Evolutionary conservation across 2,888 invertebrate species (phyloP), one percentile per base, ranked within the genome.

Genomic region (Leptopilina syphax): DNA sequence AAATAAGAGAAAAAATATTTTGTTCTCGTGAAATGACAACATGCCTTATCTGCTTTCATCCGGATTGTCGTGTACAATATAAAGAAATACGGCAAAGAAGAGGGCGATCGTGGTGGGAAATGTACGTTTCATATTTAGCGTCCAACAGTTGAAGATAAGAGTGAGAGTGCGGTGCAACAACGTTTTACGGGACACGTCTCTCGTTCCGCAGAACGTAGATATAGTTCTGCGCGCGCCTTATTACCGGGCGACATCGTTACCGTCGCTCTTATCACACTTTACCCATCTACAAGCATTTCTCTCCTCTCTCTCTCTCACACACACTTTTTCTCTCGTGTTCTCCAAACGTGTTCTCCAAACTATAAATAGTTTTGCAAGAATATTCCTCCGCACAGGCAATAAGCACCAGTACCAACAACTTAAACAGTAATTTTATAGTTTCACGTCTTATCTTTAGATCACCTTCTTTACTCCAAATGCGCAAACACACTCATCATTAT

Each of bases 291-390:
- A 65, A 34, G 12, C 50, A 34, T 34, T 4, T 34, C 34, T 34
- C 34, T 34, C 34, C 34, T 34, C 34, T 34, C 34, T 34, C 34
- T 34, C 34, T 34, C 3, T 34, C 4, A 3, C 34, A 3, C 34
- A 0, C 18, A 18, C 0, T 18, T 18, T 18, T 18, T 18, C 50
- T 12, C 10, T 47, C 24, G 76, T 67, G 76, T 0, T 18, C 18
- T 18, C 18, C 18, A 18, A 18, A 18, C 79, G 79, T 79, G 76
- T 67, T 12, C n/a, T 24, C 47, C 50, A 50, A 47, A 41, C 41
- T 27, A 44, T 77, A 77, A 81, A 83, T 76, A 80, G 78, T 79
- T 79, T 50, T 76, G 79, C 77, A 73, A 67, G 80, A 80, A 77
- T 76, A 68, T 77, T 76, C 79, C 78, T 44, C 47, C 24, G n/a